A percentile compares a stretch with the other conserved stretches of the same genome.
These are phyloP conservation scores for Rhinopomastus cyanomelas DNA, from an alignment of 2,113 vertebrate genomes.

Conservation along the genomic window DNA sequence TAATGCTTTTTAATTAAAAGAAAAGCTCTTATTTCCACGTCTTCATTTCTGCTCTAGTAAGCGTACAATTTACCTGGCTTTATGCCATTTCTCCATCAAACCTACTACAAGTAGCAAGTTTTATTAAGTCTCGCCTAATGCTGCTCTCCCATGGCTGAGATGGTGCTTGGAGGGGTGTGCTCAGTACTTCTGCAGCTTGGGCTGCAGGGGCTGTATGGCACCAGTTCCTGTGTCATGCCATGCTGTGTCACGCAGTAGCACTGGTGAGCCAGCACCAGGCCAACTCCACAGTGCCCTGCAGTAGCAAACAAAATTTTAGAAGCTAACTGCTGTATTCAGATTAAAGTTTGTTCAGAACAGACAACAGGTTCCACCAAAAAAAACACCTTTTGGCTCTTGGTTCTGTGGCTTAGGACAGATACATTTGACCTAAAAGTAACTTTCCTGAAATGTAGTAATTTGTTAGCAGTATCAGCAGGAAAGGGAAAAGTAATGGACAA, in stretches of 20 bases:
- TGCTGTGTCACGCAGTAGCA: not conserved
- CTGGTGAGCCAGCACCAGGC: not conserved
- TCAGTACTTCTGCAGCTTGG: not conserved
- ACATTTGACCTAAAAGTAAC: not conserved
- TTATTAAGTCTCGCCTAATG: not conserved
- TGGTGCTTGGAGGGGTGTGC: fast-evolving
- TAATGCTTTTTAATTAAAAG: not conserved
- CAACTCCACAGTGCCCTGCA: not conserved
- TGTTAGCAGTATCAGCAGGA: not conserved
- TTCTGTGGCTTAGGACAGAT: not conserved
- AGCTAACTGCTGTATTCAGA: not conserved
- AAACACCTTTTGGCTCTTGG: not conserved
- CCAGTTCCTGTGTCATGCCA: not conserved
- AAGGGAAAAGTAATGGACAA: not conserved
- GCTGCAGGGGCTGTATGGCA: not conserved
- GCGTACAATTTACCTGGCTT: not conserved
- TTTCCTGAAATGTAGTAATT: not conserved
- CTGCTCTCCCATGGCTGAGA: not conserved
- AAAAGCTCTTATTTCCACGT: not conserved
- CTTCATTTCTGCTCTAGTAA: not conserved
- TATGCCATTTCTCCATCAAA: not conserved
- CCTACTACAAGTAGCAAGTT: not conserved
- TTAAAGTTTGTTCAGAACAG: not conserved
- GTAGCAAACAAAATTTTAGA: not conserved
- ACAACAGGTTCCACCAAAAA: not conserved